Evolutionary conservation across 2,113 vertebrate species (phyloP), one percentile per base, ranked within the genome.

Genomic region (Potamarius usumacintae): DNA sequence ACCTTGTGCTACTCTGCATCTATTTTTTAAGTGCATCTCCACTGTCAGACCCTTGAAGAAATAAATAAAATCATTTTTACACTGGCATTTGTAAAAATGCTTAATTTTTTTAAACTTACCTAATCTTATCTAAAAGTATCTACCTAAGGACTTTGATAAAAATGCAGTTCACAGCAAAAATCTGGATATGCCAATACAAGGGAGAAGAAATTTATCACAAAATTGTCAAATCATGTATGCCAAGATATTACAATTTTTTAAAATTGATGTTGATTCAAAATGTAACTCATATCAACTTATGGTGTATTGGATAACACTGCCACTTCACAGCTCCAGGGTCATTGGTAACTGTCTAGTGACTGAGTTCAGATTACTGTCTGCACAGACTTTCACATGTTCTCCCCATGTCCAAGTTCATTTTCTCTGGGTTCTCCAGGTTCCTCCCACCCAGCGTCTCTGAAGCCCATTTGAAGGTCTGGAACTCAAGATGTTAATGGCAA

Each of bases 1-100:
- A 93, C 92, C 92, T 93, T 94, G 87, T 87, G 88, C 84, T 50
- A 71, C 84, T 86, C 57, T 88, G 63, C 85, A 83, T 88, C 88
- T 86, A 87, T 89, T 91, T 86, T 74, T 84, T 86, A 82, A 86
- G 71, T 62, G 34, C 42, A 22, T 57, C 20, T 60, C 50, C 42
- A 57, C 12, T 42, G 67, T 55, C 15, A 42, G 48, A 85, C 18
- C 6, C 48, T 50, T 18, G 55, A 60, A 20, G 83, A 88, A 71
- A 58, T 85, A 50, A 50, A 15, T 55, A 17, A 76, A 77, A 10
- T n/a, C 0, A 52, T 52, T 53, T 53, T 77, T 77, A 77, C 22
- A n/a, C 52, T 55, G 5, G 55, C 76, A 79, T 79, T 27, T 78
- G 2, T 27, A 25, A 55, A 50, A 76, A 6, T 52, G 10, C 18